These are phyloP conservation scores for Galeopterus variegatus DNA, from an alignment of 2,113 vertebrate genomes.

Conservation along the genomic window DNA sequence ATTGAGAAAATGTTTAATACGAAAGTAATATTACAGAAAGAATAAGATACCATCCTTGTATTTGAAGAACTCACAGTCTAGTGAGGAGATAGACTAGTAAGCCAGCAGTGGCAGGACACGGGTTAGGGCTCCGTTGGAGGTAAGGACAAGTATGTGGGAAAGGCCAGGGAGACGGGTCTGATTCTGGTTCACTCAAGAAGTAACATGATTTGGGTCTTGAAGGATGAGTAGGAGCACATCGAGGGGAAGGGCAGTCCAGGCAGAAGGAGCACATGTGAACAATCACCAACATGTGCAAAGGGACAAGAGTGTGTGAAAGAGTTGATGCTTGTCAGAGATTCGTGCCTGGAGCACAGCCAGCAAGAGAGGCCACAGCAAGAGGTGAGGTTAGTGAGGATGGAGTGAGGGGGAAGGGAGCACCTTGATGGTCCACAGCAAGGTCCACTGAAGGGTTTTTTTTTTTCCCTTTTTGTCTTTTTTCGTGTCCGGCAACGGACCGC, in stretches of 20 bases:
- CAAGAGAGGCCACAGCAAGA: neutral
- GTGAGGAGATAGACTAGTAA: neutral
- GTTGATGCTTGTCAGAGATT: neutral
- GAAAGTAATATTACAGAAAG: neutral
- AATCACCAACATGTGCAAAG: neutral
- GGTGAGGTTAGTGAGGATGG: neutral
- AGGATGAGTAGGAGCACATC: neutral
- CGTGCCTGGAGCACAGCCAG: neutral
- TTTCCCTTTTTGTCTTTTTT: no score
- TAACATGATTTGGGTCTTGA: neutral
- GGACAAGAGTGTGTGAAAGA: neutral
- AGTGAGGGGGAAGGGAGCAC: fast-evolving
- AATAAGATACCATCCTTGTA: neutral
- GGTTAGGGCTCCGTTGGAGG: fast-evolving
- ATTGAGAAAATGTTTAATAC: neutral
- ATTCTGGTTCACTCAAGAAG: neutral
- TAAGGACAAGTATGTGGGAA: neutral
- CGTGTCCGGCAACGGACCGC: no score
- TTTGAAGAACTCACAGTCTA: neutral
- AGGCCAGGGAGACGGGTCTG: neutral
- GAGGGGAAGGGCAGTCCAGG: neutral
- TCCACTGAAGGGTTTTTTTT: neutral
- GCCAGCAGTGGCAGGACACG: neutral
- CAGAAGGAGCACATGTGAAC: neutral
- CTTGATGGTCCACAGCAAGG: neutral